Evolutionary conservation across 2,113 vertebrate species (phyloP).

Genomic region (Hassar affinis): DNA sequence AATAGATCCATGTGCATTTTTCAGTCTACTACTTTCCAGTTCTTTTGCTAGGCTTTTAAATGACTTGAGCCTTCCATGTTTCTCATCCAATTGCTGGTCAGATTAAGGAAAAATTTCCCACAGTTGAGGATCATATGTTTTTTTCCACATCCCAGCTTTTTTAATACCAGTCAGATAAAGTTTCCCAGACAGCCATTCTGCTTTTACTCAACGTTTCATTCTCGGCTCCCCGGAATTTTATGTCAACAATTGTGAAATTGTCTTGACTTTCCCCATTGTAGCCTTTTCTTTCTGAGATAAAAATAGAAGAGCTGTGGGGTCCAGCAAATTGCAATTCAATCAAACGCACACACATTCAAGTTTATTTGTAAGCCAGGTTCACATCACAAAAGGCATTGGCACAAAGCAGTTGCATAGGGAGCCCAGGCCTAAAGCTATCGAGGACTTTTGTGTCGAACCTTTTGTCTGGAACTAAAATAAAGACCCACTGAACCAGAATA

Average conservation of each 20-base stretch:
- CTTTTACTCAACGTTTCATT: conserved; percentile 29
- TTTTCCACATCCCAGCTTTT: conserved; percentile 17
- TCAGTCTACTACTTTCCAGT: background rate
- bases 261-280: conserved; percentile 35
- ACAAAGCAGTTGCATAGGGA: conserved; percentile 25
- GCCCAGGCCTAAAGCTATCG: conserved; percentile 17
- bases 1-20: conserved; percentile 54
- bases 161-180: conserved; percentile 27
- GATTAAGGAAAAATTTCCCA: conserved; percentile 26
- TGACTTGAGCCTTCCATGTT: background rate
- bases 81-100: conserved; percentile 12
- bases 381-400: conserved; percentile 35
- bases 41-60: background rate
- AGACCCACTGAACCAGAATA: conserved; percentile 52
- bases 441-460: conserved; percentile 22
- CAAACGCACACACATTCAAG: conserved; percentile 32
- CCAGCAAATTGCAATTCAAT: conserved; percentile 35
- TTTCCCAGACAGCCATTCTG: conserved; percentile 21
- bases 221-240: conserved; percentile 20
- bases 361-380: conserved; percentile 28
- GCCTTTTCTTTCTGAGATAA: background rate
- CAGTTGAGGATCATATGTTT: conserved; percentile 16
- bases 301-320: conserved; percentile 35
- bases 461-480: conserved; percentile 33
- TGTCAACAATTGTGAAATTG: conserved; percentile 25